A percentile compares a stretch with the other conserved stretches of the same genome.
Evolutionary conservation across 2,888 invertebrate genomes (phyloP).

Genomic region (Tipula lateralis): DNA sequence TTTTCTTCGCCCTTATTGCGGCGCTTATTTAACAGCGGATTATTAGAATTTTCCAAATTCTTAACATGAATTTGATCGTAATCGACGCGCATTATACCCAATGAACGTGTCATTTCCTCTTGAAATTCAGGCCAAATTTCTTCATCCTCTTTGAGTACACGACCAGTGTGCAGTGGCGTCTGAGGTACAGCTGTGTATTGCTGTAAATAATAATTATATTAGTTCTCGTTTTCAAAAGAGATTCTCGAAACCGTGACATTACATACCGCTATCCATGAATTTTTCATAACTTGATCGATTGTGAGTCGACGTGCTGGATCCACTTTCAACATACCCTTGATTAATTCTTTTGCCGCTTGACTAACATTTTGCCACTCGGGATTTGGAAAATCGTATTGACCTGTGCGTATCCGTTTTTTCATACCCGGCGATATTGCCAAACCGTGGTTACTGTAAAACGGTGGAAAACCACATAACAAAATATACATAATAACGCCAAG

Average conservation of each 20-base stretch:
- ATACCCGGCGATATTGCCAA: constrained; percentile 98
- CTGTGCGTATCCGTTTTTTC: constrained; percentile 83
- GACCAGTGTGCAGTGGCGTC: constrained; percentile 88
- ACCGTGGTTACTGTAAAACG: constrained; percentile 97
- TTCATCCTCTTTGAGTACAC: constrained; percentile 83
- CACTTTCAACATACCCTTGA: constrained; percentile 88
- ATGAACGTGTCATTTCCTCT: constrained; percentile 96
- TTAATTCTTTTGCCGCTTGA: constrained; percentile 90
- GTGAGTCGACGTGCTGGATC: constrained; percentile 85
- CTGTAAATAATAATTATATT: constrained; percentile 26
- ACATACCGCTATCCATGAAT: constrained; percentile 81
- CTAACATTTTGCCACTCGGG: constrained; percentile 96
- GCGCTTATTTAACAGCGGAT: constrained; percentile 83
- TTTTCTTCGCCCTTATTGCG: constrained; percentile 52
- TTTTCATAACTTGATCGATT: constrained; percentile 85
- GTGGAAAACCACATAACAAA: constrained; percentile 95
- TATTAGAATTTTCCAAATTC: constrained; percentile 86
- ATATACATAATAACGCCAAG: constrained; percentile 99
- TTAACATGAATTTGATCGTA: constrained; percentile 94
- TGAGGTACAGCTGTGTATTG: constrained; percentile 82
- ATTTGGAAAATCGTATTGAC: constrained; percentile 95
- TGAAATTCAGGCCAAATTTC: constrained; percentile 97
- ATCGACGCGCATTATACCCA: constrained; percentile 97
- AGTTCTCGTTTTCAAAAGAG: background rate
- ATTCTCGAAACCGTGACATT: background rate